Percentiles rank a stretch among this genome's conserved stretches.
These are phyloP conservation scores for Aspidoscelis tigris DNA, from an alignment of 2,113 vertebrate species.

Conservation along the genomic window DNA sequence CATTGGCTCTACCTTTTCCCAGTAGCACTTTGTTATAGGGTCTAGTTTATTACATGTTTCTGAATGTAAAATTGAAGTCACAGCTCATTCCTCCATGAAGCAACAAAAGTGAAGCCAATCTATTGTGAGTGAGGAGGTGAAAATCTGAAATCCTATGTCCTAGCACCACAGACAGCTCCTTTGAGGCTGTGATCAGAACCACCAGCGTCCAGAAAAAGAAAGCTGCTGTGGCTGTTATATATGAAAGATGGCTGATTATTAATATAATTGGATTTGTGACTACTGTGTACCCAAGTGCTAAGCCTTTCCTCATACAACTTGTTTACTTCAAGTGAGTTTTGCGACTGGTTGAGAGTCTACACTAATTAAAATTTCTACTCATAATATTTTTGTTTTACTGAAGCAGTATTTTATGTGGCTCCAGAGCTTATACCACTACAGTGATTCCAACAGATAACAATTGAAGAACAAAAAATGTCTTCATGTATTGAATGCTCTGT, in stretches of 20 bases:
- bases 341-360: neutral
- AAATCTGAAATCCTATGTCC: neutral
- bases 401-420: neutral
- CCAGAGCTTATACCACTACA: neutral
- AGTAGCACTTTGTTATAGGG: no score
- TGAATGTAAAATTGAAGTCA: neutral
- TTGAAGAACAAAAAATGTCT: neutral
- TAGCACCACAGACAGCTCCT: conserved; percentile 14
- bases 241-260: neutral
- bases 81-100: neutral
- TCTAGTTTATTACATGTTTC: no score
- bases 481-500: neutral
- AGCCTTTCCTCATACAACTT: neutral
- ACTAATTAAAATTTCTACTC: neutral
- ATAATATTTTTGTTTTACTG: neutral
- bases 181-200: neutral
- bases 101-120: neutral
- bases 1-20: no score
- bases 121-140: neutral
- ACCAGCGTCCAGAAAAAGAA: neutral
- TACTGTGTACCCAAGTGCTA: neutral
- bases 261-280: neutral
- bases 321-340: neutral
- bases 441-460: neutral
- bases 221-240: neutral